Percentiles rank a stretch among this genome's conserved stretches.
Conservation (phyloP, 1,140 invertebrate species). For the Pseudomyrmex concolor region DNA sequence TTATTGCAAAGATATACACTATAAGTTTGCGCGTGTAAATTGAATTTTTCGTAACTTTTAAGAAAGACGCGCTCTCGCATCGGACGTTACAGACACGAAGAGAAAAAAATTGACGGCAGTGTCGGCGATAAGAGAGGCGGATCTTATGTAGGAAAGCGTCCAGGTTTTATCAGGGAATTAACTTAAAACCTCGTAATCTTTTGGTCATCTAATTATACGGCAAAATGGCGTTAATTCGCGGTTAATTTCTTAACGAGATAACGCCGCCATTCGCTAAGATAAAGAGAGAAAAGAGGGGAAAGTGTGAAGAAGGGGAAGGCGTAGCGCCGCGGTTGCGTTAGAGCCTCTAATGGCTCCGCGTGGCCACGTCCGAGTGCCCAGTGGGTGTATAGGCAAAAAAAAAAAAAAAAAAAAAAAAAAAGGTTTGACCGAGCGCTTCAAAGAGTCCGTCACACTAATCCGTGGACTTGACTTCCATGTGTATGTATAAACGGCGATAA, state of each 20-base stretch:
- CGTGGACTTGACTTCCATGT: conserved; percentile 44
- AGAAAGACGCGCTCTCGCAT: background rate
- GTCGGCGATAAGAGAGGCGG: conserved; percentile 5
- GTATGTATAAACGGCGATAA: conserved; percentile 2
- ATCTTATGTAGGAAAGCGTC: conserved; percentile 20
- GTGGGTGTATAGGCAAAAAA: conserved; percentile 54
- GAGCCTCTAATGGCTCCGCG: conserved; percentile 74
- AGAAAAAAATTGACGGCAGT: background rate
- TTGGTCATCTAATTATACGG: conserved; percentile 74
- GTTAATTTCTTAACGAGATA: conserved; percentile 77
- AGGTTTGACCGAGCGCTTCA: conserved; percentile 63
- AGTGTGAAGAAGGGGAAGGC: conserved; percentile 9
- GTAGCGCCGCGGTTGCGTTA: conserved; percentile 69
- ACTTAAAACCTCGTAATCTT: conserved; percentile 68
- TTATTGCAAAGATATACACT: no score
- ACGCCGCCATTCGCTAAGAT: conserved; percentile 45
- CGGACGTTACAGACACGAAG: background rate
- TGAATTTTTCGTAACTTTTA: background rate
- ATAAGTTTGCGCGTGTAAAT: no score
- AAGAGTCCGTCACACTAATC: conserved; percentile 60
- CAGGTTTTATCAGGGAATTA: conserved; percentile 54
- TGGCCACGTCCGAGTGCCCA: conserved; percentile 71
- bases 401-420: no score
- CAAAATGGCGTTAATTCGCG: conserved; percentile 73
- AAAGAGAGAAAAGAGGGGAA: conserved; percentile 17